Evolutionary conservation across 2,888 invertebrate genomes (phyloP).

Genomic region (Agonopterix heracliana): DNA sequence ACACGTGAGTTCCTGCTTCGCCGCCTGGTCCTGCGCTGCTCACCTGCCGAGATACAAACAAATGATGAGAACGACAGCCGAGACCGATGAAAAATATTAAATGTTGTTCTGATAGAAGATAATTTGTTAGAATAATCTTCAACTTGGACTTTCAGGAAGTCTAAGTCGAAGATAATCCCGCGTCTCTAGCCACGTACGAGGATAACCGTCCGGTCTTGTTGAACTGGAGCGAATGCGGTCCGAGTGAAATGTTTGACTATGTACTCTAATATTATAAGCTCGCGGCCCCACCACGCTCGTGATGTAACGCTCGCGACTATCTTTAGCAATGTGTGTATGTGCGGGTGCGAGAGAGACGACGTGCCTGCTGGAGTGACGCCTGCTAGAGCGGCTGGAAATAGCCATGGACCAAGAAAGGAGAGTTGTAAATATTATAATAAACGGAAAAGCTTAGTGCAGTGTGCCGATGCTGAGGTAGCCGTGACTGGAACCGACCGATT

Average conservation of each 20-base stretch:
- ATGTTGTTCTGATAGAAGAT: constrained; percentile 3
- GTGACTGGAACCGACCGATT: constrained; percentile 45
- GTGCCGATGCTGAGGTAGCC: constrained; percentile 74
- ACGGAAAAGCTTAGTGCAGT: constrained; percentile 72
- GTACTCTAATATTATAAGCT: constrained; percentile 75
- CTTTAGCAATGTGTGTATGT: constrained; percentile 50
- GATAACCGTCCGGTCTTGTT: constrained; percentile 52
- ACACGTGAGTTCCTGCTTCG: constrained; percentile 76
- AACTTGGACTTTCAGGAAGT: constrained; percentile 14
- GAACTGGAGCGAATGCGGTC: constrained; percentile 64
- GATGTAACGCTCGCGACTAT: constrained; percentile 70
- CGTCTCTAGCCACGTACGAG: constrained; percentile 43
- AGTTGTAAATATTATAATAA: constrained; percentile 75
- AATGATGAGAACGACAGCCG: background rate
- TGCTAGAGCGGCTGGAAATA: constrained; percentile 70
- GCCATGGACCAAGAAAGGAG: constrained; percentile 79
- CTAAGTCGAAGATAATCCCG: constrained; percentile 27
- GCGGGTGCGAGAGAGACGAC: constrained; percentile 52
- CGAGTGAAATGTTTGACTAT: constrained; percentile 71
- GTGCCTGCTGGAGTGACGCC: constrained; percentile 51
- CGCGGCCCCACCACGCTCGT: constrained; percentile 66
- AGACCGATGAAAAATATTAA: background rate
- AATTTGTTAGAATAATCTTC: constrained; percentile 1
- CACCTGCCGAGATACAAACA: constrained; percentile 38
- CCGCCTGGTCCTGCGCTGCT: constrained; percentile 47